Percentiles rank a stretch among this genome's conserved stretches.
These are phyloP conservation scores for Papilio aristodemus DNA, from an alignment of 1,140 invertebrate genomes.

Conservation along the genomic window DNA sequence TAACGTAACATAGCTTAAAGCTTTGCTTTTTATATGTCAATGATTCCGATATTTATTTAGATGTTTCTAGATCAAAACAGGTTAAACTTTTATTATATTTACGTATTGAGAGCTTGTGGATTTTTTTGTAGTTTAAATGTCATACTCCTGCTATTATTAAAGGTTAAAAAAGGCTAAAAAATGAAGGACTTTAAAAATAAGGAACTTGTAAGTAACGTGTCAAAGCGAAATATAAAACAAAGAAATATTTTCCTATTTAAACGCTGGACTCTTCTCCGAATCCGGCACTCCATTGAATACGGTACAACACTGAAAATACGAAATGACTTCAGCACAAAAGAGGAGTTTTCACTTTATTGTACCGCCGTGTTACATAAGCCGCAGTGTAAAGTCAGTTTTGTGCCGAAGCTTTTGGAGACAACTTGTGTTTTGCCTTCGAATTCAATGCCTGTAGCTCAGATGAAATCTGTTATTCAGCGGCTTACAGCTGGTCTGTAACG, in stretches of 20 bases:
- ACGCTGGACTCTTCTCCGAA: slow-evolving; percentile 1
- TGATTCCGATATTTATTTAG: background rate
- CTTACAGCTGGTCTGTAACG: background rate
- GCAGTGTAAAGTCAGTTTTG: slow-evolving; percentile 28
- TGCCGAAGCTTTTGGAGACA: slow-evolving; percentile 25
- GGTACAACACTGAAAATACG: slow-evolving; percentile 10
- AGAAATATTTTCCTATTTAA: slow-evolving; percentile 19
- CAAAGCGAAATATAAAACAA: slow-evolving; percentile 1
- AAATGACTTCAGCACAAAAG: slow-evolving; percentile 31
- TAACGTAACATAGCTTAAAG: slow-evolving; percentile 2
- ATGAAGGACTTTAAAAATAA: too few relatives aligned
- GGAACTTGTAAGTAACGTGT: background rate
- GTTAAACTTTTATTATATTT: background rate
- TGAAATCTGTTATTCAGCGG: slow-evolving; percentile 12
- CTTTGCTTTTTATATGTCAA: slow-evolving; percentile 15
- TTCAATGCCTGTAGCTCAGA: slow-evolving; percentile 1
- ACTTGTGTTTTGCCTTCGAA: slow-evolving; percentile 27
- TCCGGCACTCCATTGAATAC: background rate
- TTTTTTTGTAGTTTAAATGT: too few relatives aligned
- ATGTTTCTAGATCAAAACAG: slow-evolving; percentile 8
- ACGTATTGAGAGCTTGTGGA: too few relatives aligned
- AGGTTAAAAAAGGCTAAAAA: too few relatives aligned
- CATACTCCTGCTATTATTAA: too few relatives aligned
- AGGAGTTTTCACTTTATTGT: slow-evolving; percentile 27
- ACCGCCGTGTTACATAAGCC: slow-evolving; percentile 15